Base-by-base conservation (phyloP, 2,888 invertebrate species). In the Pachycephus smyrnensis region DNA sequence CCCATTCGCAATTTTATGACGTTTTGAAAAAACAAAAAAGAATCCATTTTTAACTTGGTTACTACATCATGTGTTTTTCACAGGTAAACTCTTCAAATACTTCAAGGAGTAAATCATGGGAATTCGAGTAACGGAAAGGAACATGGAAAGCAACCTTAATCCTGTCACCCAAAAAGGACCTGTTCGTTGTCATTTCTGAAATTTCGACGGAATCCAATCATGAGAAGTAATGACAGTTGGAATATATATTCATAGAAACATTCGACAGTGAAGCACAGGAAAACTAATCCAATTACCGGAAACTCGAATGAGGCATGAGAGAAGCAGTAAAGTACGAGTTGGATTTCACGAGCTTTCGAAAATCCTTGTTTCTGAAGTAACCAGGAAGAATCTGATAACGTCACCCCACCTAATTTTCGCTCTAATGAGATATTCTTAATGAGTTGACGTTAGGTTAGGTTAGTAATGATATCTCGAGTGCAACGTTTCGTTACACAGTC, bases 381-480 rank as follows among this genome's bases (percentile, higher is more conserved):
- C 76, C 68, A 73, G 71, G 74, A 73, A 31, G 30, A 40, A 40
- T 81, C 77, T 80, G 77, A 79, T 55, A 76, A 73, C 33, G 80
- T 12, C 80, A 80, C 80, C 80, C 77, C 79, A 82, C 81, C 82
- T 69, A 76, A 78, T 82, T 84, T 77, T 80, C 78, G 77, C 79
- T 73, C 78, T 88, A 87, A 87, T 84, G 84, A 87, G 84, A 82
- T 82, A 83, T 79, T 79, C 86, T 83, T 86, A 86, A 86, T 83
- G 86, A 85, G 85, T 85, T 79, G 84, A 83, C 81, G 81, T 80
- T 82, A 74, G 68, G 23, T n/a, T n/a, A n/a, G n/a, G 23, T 6
- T 75, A 74, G 68, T 76, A 73, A 35, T 71, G 74, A 75, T 78
- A 55, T 78, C 68, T 33, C 76, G 79, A 79, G 74, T 77, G 76